phyloP scores from a whole-genome alignment of 2,888 invertebrate species.

The Clitarchus hookeri region DNA sequence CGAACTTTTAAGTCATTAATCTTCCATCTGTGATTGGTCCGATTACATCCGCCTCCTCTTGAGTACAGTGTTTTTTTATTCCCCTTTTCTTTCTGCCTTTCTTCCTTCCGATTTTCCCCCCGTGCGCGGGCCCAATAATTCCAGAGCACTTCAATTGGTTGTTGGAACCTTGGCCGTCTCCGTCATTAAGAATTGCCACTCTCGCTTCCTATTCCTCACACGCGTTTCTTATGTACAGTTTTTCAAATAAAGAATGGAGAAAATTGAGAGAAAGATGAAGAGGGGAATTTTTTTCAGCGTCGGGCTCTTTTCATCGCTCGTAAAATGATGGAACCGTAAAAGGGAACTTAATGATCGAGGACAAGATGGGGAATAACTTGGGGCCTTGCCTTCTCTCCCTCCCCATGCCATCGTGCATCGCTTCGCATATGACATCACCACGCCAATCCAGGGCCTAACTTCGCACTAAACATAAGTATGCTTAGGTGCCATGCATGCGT shows the following conservation, averaged over 20 bases:
- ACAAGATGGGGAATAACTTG: not conserved
- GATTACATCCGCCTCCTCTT: conserved; percentile 32
- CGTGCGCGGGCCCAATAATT: conserved; percentile 27
- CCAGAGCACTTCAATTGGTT: conserved; percentile 34
- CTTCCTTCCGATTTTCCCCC: conserved; percentile 15
- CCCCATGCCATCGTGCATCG: not conserved
- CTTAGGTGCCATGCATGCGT: no score
- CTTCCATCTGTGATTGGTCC: conserved; percentile 38
- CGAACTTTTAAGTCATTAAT: conserved; percentile 32
- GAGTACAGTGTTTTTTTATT: conserved; percentile 3
- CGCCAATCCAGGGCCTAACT: no score
- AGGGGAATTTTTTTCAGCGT: not conserved
- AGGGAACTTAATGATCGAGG: conserved; percentile 18
- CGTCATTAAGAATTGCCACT: conserved; percentile 36
- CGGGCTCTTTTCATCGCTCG: not conserved
- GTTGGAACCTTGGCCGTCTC: conserved; percentile 31
- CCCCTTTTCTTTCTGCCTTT: conserved; percentile 12
- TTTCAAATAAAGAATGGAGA: not conserved
- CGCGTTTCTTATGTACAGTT: conserved; percentile 1
- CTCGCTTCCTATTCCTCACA: conserved; percentile 19
- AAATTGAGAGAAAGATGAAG: not conserved
- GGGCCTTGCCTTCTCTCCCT: not conserved
- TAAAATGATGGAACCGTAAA: conserved; percentile 17
- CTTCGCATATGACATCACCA: no score
- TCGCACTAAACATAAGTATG: no score